Evolutionary conservation across 23 tunicate genomes (phyloP).

Genomic region (Corella eumyota): DNA sequence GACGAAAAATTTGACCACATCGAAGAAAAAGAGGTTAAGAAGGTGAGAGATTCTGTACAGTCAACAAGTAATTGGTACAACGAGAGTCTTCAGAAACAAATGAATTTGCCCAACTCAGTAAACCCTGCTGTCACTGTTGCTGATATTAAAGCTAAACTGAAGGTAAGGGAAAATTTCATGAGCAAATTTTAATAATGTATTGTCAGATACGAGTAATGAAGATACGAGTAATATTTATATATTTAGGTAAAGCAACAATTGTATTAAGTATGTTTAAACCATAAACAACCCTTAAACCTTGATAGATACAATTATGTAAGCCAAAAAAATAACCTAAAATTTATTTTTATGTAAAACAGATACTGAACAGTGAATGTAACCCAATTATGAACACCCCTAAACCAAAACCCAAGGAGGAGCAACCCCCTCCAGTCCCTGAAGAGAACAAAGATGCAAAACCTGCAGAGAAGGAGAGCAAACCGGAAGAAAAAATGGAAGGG

Average conservation of each 20-base stretch:
- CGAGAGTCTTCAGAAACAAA: conserved; percentile 54
- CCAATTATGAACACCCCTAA: conserved; percentile 74
- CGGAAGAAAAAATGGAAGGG: background rate
- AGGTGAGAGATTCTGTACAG: conserved; percentile 25
- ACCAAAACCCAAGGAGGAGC: conserved; percentile 77
- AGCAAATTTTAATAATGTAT: no score
- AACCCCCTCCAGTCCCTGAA: conserved; percentile 44
- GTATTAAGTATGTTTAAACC: no score
- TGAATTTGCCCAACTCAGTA: conserved; percentile 6
- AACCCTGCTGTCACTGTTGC: conserved; percentile 68
- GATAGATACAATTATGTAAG: no score
- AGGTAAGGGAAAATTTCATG: conserved; percentile 50
- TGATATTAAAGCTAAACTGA: conserved; percentile 42
- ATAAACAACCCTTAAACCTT: no score
- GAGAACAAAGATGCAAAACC: conserved; percentile 1
- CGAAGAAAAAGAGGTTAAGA: conserved; percentile 45
- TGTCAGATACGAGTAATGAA: no score
- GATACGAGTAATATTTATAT: no score
- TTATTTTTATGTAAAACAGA: conserved; percentile 16
- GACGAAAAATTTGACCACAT: conserved; percentile 78
- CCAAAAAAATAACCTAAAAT: background rate
- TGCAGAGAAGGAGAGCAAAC: conserved; percentile 9
- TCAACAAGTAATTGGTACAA: conserved; percentile 54
- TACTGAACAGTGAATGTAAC: conserved; percentile 43
- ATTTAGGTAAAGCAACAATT: no score